These are phyloP conservation scores for Drosophila kuntzei DNA, from an alignment of 2,888 invertebrate genomes.

Conservation along the genomic window DNA sequence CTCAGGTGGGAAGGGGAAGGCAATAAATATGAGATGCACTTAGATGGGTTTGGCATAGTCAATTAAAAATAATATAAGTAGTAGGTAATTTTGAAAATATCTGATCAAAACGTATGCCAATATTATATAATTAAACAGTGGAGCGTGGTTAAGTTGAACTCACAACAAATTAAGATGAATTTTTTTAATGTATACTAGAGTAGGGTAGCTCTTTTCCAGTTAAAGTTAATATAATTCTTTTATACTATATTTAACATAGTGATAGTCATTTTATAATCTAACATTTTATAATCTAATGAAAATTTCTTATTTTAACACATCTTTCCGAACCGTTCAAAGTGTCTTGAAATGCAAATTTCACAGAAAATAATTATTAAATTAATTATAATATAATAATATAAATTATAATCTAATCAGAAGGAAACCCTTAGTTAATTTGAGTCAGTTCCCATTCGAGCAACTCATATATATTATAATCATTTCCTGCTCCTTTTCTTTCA, in stretches of 20 bases:
- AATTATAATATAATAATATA: too few species aligned
- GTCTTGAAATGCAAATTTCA: too few species aligned
- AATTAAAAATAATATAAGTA: not conserved
- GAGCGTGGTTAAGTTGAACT: not conserved
- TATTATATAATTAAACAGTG: not conserved
- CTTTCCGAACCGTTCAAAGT: too few species aligned
- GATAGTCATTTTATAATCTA: too few species aligned
- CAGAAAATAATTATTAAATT: too few species aligned
- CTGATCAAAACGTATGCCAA: not conserved
- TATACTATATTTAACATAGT: too few species aligned
- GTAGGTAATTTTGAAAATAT: not conserved
- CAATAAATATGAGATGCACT: constrained; percentile 7
- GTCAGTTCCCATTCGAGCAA: not conserved
- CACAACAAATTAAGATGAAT: too few species aligned
- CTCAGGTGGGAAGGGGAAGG: not conserved
- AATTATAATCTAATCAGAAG: not conserved
- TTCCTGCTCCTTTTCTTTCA: not conserved
- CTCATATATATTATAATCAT: not conserved
- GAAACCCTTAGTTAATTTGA: not conserved
- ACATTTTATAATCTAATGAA: too few species aligned
- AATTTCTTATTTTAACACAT: too few species aligned
- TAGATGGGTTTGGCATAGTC: constrained; percentile 1
- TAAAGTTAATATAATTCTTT: too few species aligned
- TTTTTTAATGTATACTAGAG: too few species aligned
- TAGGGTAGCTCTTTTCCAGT: too few species aligned